phyloP scores from a whole-genome alignment of 1,140 invertebrate genomes.

The Arctopsyche grandis region DNA sequence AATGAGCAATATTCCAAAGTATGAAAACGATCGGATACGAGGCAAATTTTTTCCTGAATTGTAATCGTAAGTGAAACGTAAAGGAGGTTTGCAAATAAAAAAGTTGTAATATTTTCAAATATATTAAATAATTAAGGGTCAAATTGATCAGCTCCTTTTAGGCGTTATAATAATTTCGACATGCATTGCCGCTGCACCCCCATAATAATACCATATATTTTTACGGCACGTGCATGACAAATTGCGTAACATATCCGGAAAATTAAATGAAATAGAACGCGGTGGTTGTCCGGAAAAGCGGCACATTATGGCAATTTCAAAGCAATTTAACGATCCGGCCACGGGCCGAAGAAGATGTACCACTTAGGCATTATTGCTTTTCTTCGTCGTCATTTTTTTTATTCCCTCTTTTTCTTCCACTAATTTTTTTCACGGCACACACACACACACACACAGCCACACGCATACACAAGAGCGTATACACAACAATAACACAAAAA shows the following conservation, averaged over 20 bases:
- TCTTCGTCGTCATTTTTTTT: conserved; percentile 34
- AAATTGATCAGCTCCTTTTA: no score
- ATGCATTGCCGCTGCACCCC: no score
- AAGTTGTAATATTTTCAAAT: no score
- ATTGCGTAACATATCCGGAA: background rate
- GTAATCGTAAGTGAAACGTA: no score
- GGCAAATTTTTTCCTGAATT: no score
- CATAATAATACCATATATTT: no score
- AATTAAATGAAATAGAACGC: background rate
- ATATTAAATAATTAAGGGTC: no score
- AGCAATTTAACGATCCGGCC: conserved; percentile 33
- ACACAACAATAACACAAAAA: conserved; percentile 35
- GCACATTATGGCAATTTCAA: conserved; percentile 31
- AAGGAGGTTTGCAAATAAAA: no score
- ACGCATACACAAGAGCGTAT: background rate
- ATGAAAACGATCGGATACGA: no score
- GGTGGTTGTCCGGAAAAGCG: conserved; percentile 2
- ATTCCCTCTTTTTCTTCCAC: background rate
- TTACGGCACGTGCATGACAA: background rate
- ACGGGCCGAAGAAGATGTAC: conserved; percentile 30
- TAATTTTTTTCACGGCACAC: conserved; percentile 17
- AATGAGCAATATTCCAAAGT: no score
- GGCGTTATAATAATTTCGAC: no score
- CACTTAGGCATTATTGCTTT: conserved; percentile 40
- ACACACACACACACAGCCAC: background rate